Base-by-base conservation (phyloP, 1,140 invertebrate species). In the Oedothorax gibbosus region DNA sequence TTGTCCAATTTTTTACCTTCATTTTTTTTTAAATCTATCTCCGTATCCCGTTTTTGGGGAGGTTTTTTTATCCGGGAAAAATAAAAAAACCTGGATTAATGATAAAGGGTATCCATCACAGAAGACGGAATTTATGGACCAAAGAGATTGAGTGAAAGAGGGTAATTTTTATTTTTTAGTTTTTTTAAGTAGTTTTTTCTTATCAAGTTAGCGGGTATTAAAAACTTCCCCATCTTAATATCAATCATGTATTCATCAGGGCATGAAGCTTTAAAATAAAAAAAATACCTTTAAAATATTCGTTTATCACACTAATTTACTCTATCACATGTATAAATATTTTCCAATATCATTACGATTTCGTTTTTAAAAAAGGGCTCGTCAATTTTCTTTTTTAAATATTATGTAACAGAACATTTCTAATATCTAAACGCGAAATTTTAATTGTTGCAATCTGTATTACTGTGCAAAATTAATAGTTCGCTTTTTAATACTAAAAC, bases 51-150 rank as follows among this genome's bases (percentile, higher is more conserved):
- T 35, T 75, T 35, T 84, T 66, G 51, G 60, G 81, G 64, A 84
- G 71, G 68, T 66, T 73, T 64, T n/a, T 84, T 76, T 84, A 35
- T 71, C 71, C 50, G 35, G 69, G 51, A n/a, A 69, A 60, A 81
- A 80, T 18, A 65, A 66, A 62, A 56, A 78, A 72, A 82, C 65
- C 81, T 21, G 81, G 72, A 84, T 84, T 84, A 84, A 84, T 84
- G 81, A 84, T 84, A 84, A 84, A 84, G 71, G 50, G 72, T 75
- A 84, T 84, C 81, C 81, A 84, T 84, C 81, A 84, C 72, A 18
- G 18, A 49, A 66, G 81, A 75, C 81, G 72, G 81, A 76, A 75
- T 84, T 84, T 84, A 84, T 84, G 81, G 80, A 84, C 81, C 81
- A 84, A 84, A 84, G 76, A 84, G 81, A 84, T 84, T 64, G 71